These are phyloP conservation scores for Butastur rufipennis DNA, from an alignment of 2,113 vertebrate species.

Conservation along the genomic window DNA sequence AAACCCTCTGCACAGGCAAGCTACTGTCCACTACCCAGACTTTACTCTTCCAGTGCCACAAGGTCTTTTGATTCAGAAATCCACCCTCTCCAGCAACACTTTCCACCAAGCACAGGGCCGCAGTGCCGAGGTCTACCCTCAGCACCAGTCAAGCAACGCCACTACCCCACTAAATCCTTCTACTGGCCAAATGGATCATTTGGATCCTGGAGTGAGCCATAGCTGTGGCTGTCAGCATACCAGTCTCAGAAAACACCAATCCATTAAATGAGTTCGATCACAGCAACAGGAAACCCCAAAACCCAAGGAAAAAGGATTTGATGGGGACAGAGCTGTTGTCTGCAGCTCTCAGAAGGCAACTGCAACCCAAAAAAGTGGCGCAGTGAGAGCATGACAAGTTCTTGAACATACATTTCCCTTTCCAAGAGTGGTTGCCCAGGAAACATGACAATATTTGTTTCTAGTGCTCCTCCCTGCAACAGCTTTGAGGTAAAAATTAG, in stretches of 20 bases:
- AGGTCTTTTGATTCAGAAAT: background rate
- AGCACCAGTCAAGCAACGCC: background rate
- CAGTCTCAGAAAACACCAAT: background rate
- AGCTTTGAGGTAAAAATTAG: constrained; percentile 39
- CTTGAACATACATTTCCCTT: background rate
- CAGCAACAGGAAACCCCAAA: background rate
- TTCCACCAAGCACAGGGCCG: background rate
- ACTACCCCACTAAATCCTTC: background rate
- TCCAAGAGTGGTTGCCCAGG: constrained; percentile 23
- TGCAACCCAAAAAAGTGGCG: background rate
- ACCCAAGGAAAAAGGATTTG: background rate
- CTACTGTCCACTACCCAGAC: background rate
- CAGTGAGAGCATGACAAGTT: background rate
- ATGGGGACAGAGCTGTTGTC: background rate
- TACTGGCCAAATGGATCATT: background rate
- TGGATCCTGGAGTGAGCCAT: background rate
- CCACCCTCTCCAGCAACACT: background rate
- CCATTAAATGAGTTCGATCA: background rate
- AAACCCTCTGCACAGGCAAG: background rate
- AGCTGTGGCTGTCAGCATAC: background rate
- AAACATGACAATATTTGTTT: constrained; percentile 46
- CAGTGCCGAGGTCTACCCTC: background rate
- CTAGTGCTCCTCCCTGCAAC: background rate
- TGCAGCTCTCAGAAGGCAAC: background rate
- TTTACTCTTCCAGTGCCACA: background rate